Conservation (phyloP, 2,113 vertebrate genomes). For the Oncorhynchus clarkii region DNA sequence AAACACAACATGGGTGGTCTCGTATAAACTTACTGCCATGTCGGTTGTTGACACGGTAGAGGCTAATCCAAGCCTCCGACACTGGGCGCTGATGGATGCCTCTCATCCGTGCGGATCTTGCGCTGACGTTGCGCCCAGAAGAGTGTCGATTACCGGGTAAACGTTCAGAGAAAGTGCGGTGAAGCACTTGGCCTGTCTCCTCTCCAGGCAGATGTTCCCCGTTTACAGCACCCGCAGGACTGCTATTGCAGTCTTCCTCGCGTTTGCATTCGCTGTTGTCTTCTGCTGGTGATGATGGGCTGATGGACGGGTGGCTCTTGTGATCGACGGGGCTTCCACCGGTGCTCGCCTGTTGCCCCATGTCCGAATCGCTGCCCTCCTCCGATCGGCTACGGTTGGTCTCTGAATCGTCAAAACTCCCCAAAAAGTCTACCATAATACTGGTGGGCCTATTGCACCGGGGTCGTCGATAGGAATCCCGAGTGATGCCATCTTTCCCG, state of each 20-base stretch:
- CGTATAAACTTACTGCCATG: conserved; percentile 69
- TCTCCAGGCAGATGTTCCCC: conserved; percentile 58
- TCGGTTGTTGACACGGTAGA: conserved; percentile 76
- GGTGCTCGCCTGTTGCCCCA: conserved; percentile 68
- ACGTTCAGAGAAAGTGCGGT: conserved; percentile 78
- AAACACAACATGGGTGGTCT: background rate
- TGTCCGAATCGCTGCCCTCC: conserved; percentile 76
- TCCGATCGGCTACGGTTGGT: conserved; percentile 72
- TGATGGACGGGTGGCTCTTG: conserved; percentile 55
- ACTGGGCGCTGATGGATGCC: conserved; percentile 68
- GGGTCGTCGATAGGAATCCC: conserved; percentile 68
- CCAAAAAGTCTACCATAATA: conserved; percentile 74
- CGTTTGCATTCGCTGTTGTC: conserved; percentile 58
- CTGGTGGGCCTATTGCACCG: conserved; percentile 73
- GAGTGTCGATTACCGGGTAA: conserved; percentile 72
- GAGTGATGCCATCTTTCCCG: conserved; percentile 68
- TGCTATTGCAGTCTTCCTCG: conserved; percentile 49
- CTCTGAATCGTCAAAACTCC: conserved; percentile 75
- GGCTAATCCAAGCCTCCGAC: conserved; percentile 78
- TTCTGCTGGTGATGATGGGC: conserved; percentile 56
- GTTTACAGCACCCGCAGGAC: conserved; percentile 51
- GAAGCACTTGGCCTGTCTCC: conserved; percentile 72
- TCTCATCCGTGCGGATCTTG: conserved; percentile 68
- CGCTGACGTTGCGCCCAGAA: conserved; percentile 60
- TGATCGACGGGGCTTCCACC: conserved; percentile 68